phyloP scores from a whole-genome alignment of 2,888 invertebrate genomes.

The Acleris holmiana region DNA sequence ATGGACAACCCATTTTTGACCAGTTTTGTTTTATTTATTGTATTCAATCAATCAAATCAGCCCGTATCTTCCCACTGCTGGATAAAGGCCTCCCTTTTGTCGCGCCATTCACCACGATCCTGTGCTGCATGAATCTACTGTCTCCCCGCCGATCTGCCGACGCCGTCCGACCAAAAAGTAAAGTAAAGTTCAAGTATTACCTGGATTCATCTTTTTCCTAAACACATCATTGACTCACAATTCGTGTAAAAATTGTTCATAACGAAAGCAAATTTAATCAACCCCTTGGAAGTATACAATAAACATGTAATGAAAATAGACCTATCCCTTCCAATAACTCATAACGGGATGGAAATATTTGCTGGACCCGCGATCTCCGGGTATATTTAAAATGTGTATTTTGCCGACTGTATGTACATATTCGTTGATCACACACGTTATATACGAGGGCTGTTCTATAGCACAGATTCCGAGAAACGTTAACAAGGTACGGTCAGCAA shows the following conservation, averaged over 20 bases:
- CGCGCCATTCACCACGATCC: no score
- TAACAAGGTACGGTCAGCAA: constrained; percentile 22
- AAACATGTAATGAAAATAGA: neutral
- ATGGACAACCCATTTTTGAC: no score
- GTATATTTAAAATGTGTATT: constrained; percentile 27
- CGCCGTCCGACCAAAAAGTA: no score
- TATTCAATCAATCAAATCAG: no score
- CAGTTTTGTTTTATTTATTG: no score
- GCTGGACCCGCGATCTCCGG: neutral
- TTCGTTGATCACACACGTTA: constrained; percentile 20
- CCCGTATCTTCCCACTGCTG: no score
- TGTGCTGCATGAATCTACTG: no score
- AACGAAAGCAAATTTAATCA: neutral
- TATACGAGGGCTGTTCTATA: constrained; percentile 8
- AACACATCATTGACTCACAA: no score
- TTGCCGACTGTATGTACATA: constrained; percentile 7
- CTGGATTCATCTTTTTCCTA: no score
- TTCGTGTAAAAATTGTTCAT: neutral
- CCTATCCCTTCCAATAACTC: constrained; percentile 3
- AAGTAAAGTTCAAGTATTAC: no score
- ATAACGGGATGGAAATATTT: constrained; percentile 17
- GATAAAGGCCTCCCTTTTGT: no score
- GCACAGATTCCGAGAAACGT: constrained; percentile 42
- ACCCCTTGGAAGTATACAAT: neutral
- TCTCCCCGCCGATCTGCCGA: no score